phyloP scores from a whole-genome alignment of 1,140 invertebrate genomes.

The Bilobella aurantiaca region DNA sequence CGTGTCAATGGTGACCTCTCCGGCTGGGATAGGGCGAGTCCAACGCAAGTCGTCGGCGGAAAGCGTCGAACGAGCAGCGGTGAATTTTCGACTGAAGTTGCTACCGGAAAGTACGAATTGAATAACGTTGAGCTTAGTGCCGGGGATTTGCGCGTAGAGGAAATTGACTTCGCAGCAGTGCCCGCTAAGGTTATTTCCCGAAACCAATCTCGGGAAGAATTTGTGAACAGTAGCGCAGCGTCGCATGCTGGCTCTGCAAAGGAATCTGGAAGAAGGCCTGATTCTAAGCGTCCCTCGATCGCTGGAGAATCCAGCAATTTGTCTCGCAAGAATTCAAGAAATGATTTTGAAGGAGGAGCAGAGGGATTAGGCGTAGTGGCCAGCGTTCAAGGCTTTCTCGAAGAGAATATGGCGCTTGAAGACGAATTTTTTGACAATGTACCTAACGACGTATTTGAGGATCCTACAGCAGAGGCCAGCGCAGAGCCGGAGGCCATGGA shows the following conservation, averaged over 20 bases:
- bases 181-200: conserved; percentile 37
- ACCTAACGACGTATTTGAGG: not conserved
- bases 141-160: not conserved
- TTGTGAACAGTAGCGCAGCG: not conserved
- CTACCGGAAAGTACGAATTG: conserved; percentile 25
- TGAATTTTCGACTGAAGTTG: not conserved
- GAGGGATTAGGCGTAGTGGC: too few relatives aligned
- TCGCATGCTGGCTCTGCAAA: not conserved
- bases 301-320: not conserved
- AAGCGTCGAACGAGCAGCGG: not conserved
- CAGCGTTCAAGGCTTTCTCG: not conserved
- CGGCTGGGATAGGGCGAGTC: conserved; percentile 27
- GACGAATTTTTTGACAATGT: not conserved
- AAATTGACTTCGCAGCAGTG: conserved; percentile 12
- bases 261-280: not conserved
- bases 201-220: conserved; percentile 35
- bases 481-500: not conserved
- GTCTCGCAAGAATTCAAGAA: not conserved
- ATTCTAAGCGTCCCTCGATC: not conserved
- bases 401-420: not conserved
- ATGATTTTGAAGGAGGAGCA: not conserved
- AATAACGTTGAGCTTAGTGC: conserved; percentile 11
- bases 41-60: not conserved
- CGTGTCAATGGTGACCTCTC: conserved; percentile 38
- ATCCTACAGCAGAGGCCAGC: not conserved